Base-by-base conservation (phyloP, 1,140 invertebrate genomes). In the Chelonus insularis region DNA sequence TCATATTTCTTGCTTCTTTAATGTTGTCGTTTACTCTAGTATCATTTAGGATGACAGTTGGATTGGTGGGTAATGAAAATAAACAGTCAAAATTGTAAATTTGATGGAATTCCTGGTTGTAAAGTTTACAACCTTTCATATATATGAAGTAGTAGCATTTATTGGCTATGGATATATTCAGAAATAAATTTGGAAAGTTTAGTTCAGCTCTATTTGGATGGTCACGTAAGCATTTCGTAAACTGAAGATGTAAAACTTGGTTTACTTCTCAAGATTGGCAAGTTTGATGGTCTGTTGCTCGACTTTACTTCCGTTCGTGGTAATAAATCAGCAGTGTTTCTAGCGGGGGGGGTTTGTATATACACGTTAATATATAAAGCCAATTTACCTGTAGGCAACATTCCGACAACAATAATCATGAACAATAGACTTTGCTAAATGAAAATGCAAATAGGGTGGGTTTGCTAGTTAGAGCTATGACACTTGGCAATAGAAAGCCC, bases 301-400 rank as follows among this genome's bases (percentile, higher is more conserved):
- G n/a, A 16, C 29, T 51, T 51, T n/a, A 51, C 52, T 37, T 55
- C 32, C 36, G 36, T 29, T 18, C 20, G 18, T 39, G 34, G 52
- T 55, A 55, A 55, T 55, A 55, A 55, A 55, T 55, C 52, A 55
- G 23, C 52, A 18, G 52, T 36, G 34, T 55, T 52, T 52, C 32
- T 29, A 52, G n/a, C n/a, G 12, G 23, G 18, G 20, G 21, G 11
- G 9, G 34, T 36, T 18, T 36, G 4, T 55, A 23, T 20, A 20
- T 18, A 16, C 50, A 9, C 8, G 23, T 52, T 20, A 21, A 12
- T 8, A 16, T 43, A 14, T 43, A 20, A 14, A 12, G 50, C 50
- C 25, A 29, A 29, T 29, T 7, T 7, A 12, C 7, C 11, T 29
- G 25, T 29, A 16, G 34, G 52, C 6, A 55, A 55, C 52, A 39